Conservation (phyloP, 2,797 vertebrate genomes). For the Trichosurus vulpecula region DNA sequence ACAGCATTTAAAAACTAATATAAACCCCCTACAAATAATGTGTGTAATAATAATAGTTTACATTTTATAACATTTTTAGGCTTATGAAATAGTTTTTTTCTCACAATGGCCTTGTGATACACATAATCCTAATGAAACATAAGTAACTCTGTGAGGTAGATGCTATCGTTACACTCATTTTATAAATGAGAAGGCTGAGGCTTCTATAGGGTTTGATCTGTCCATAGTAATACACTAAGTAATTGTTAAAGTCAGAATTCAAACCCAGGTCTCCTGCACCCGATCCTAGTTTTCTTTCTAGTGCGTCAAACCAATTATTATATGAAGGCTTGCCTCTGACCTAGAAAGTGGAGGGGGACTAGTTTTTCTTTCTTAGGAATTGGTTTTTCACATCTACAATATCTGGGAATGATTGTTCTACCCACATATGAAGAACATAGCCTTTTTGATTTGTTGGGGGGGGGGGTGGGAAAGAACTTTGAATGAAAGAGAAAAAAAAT, state of each 20-base stretch:
- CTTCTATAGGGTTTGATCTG: background rate
- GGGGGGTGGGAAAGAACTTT: background rate
- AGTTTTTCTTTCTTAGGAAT: slow-evolving; percentile 38
- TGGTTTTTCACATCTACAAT: background rate
- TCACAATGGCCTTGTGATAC: background rate
- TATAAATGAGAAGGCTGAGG: background rate
- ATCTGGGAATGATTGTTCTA: background rate
- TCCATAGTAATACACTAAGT: background rate
- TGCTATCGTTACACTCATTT: background rate
- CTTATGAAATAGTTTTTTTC: background rate
- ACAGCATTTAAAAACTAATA: background rate
- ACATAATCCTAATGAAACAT: background rate
- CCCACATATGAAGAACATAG: background rate
- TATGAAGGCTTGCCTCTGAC: background rate
- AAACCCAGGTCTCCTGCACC: background rate
- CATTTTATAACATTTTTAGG: background rate
- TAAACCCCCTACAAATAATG: background rate
- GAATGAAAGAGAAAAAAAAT: background rate
- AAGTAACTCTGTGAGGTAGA: background rate
- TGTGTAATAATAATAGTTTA: background rate
- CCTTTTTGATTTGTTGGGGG: background rate
- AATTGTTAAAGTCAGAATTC: background rate
- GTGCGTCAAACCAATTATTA: slow-evolving; percentile 4
- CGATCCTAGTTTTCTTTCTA: background rate
- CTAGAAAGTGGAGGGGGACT: background rate